Percentiles rank a stretch among this genome's conserved stretches.
phyloP scores from a whole-genome alignment of 2,888 invertebrate species.

The Anthrax anthrax region DNA sequence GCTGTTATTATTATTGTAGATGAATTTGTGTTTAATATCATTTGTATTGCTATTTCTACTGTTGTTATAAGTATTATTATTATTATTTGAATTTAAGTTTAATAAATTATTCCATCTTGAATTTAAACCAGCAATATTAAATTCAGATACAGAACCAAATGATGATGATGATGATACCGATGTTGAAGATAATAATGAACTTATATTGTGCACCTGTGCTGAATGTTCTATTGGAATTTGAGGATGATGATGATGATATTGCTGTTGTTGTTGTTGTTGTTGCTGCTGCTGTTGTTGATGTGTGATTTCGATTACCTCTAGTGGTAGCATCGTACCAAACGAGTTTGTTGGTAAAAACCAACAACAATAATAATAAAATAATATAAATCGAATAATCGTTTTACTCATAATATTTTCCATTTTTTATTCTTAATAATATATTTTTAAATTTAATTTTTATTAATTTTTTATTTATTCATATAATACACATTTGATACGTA shows the following conservation, averaged over 20 bases:
- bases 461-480: not conserved
- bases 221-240: slow-evolving; percentile 1
- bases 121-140: too few species aligned
- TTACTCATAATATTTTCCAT: slow-evolving; percentile 11
- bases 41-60: slow-evolving; percentile 3
- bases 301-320: slow-evolving; percentile 31
- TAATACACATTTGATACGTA: not conserved
- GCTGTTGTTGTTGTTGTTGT: slow-evolving; percentile 9
- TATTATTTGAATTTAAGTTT: too few species aligned
- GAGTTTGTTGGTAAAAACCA: slow-evolving; percentile 7
- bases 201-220: slow-evolving; percentile 9
- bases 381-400: slow-evolving; percentile 14
- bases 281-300: slow-evolving; percentile 3
- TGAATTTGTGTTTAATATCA: slow-evolving; percentile 5
- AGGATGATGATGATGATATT: not conserved
- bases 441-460: too few species aligned
- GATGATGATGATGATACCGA: too few species aligned
- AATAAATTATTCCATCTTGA: too few species aligned
- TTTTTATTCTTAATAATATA: too few species aligned
- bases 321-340: slow-evolving; percentile 29
- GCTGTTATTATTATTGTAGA: not conserved
- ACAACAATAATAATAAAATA: slow-evolving; percentile 11
- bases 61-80: not conserved
- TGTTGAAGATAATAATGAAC: not conserved
- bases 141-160: too few species aligned